Evolutionary conservation across 2,113 vertebrate genomes (phyloP).

Genomic region (Sphyrna mokarran): DNA sequence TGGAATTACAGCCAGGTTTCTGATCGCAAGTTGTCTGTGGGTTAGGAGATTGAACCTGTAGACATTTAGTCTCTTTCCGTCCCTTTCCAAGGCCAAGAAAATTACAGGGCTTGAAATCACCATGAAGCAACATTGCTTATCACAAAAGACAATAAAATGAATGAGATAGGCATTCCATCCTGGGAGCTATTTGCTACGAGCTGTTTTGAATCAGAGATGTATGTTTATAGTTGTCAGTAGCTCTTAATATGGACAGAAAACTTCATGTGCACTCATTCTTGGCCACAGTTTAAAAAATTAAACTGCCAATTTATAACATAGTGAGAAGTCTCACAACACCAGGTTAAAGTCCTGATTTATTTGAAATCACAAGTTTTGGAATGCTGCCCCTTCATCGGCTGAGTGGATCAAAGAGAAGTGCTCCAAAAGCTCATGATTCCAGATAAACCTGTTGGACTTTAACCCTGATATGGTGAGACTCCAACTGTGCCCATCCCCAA

Average conservation of each 20-base stretch:
- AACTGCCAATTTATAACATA: background rate
- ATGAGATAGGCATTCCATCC: background rate
- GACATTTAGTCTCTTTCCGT: slow-evolving; percentile 25
- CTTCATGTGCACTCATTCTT: background rate
- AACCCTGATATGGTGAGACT: too few species aligned
- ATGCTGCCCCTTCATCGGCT: too few species aligned
- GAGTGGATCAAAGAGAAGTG: too few species aligned
- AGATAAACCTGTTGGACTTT: too few species aligned
- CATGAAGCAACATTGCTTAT: slow-evolving; percentile 19
- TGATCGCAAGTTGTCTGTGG: background rate
- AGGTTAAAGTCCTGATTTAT: too few species aligned
- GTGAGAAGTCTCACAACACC: background rate
- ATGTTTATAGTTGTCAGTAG: background rate
- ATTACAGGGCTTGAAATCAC: background rate
- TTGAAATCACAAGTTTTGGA: too few species aligned
- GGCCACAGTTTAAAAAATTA: background rate
- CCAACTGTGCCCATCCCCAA: too few species aligned
- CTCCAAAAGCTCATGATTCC: too few species aligned
- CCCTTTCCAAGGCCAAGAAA: slow-evolving; percentile 7
- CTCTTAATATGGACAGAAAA: background rate
- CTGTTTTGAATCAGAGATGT: background rate
- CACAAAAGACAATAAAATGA: background rate
- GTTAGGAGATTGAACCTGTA: background rate
- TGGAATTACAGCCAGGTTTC: background rate
- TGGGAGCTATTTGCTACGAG: background rate